These are phyloP conservation scores for Dynastes grantii DNA, from an alignment of 2,888 invertebrate genomes.

Conservation along the genomic window DNA sequence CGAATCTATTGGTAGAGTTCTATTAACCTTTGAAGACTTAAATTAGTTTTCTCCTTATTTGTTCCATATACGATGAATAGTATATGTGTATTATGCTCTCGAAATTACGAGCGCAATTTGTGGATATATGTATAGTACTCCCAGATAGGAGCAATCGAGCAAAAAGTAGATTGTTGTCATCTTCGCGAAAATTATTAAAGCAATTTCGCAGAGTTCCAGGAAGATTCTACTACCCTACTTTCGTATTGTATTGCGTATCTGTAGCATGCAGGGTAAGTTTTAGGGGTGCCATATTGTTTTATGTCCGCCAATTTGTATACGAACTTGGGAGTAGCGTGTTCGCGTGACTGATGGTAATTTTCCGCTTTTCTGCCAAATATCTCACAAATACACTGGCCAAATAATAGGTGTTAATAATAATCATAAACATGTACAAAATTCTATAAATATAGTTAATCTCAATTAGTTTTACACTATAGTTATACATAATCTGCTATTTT, in stretches of 20 bases:
- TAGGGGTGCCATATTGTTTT: slow-evolving; percentile 9
- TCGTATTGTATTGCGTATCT: background rate
- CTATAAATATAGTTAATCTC: background rate
- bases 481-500: too few species aligned
- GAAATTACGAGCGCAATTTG: too few species aligned
- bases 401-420: background rate
- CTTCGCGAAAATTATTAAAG: too few species aligned
- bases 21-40: too few species aligned
- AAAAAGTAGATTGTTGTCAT: too few species aligned
- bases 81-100: too few species aligned
- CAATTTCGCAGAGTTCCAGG: background rate
- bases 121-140: too few species aligned
- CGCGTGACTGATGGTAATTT: slow-evolving; percentile 2
- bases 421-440: background rate
- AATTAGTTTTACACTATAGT: too few species aligned
- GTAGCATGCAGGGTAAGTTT: background rate
- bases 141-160: too few species aligned
- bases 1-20: too few species aligned
- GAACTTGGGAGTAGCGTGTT: slow-evolving; percentile 2
- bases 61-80: too few species aligned
- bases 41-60: too few species aligned
- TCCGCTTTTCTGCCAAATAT: slow-evolving; percentile 11
- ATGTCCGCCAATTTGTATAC: slow-evolving; percentile 5
- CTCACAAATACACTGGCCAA: slow-evolving; percentile 6
- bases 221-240: background rate